Percentiles rank a stretch among this genome's conserved stretches.
These are phyloP conservation scores for Leucozona laternaria DNA, from an alignment of 2,888 invertebrate species.

Conservation along the genomic window DNA sequence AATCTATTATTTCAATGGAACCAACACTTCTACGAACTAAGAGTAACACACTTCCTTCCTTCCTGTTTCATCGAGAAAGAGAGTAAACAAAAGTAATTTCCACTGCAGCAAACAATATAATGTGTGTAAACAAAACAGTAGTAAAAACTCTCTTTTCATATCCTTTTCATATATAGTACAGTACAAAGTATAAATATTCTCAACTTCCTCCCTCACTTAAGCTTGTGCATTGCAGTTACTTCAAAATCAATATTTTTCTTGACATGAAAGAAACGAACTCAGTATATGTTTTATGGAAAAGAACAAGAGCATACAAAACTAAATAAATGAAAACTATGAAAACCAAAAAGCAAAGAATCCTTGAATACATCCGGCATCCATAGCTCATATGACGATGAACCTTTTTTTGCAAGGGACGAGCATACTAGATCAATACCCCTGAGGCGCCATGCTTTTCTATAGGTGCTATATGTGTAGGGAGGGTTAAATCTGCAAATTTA, in stretches of 20 bases:
- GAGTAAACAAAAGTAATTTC: constrained; percentile 65
- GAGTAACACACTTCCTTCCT: constrained; percentile 66
- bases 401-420: not conserved
- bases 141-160: constrained; percentile 18
- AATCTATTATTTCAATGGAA: constrained; percentile 43
- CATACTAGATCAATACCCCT: constrained; percentile 22
- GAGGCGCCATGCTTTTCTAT: not conserved
- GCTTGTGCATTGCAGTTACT: constrained; percentile 57
- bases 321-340: constrained; percentile 23
- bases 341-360: constrained; percentile 3
- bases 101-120: constrained; percentile 64
- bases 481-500: constrained; percentile 40
- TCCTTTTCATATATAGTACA: not conserved
- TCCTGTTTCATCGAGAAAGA: constrained; percentile 39
- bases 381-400: constrained; percentile 36
- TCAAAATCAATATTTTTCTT: constrained; percentile 72
- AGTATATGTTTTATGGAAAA: constrained; percentile 3
- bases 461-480: not conserved
- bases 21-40: constrained; percentile 35
- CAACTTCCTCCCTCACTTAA: constrained; percentile 11
- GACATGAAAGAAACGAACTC: constrained; percentile 40
- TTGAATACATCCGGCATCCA: constrained; percentile 38
- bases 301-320: constrained; percentile 17
- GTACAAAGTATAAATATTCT: constrained; percentile 4
- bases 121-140: constrained; percentile 40